A percentile compares a stretch with the other conserved stretches of the same genome.
phyloP scores from a whole-genome alignment of 2,888 invertebrate species.

The Seira sanloemensis region DNA sequence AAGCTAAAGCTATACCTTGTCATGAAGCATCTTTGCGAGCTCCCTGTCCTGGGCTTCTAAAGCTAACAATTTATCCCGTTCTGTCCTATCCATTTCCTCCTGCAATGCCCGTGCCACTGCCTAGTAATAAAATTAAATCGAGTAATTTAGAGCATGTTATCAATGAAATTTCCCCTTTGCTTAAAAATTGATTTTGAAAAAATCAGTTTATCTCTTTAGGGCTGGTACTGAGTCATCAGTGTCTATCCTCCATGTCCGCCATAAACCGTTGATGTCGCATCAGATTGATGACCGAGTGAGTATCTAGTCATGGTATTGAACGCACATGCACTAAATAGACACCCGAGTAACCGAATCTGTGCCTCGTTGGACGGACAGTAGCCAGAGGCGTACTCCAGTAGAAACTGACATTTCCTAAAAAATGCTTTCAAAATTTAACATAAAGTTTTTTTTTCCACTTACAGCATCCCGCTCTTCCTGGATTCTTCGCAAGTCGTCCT shows the following conservation, averaged over 20 bases:
- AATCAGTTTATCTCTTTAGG: too few species aligned
- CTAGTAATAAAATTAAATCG: slow-evolving; percentile 76
- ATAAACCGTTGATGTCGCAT: slow-evolving; percentile 35
- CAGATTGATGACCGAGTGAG: slow-evolving; percentile 76
- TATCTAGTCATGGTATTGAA: slow-evolving; percentile 76
- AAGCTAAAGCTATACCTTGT: slow-evolving; percentile 78
- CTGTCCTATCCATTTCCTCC: slow-evolving; percentile 80
- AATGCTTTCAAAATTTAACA: neutral
- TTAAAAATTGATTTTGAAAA: too few species aligned
- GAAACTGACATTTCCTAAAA: neutral
- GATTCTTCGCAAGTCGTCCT: slow-evolving; percentile 80
- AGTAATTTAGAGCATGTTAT: slow-evolving; percentile 4
- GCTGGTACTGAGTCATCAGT: too few species aligned
- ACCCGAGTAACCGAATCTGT: slow-evolving; percentile 74
- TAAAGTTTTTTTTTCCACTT: slow-evolving; percentile 71
- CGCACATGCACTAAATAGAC: slow-evolving; percentile 76
- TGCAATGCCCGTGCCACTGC: slow-evolving; percentile 85
- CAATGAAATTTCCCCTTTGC: too few species aligned
- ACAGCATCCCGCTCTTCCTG: slow-evolving; percentile 87
- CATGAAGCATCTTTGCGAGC: slow-evolving; percentile 85
- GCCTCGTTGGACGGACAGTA: slow-evolving; percentile 17
- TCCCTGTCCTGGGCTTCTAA: slow-evolving; percentile 89
- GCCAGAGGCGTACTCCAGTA: too few species aligned
- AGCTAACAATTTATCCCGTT: slow-evolving; percentile 82
- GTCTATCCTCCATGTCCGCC: too few species aligned